These are phyloP conservation scores for Palythoa caribaeorum DNA, from an alignment of 92 coral and sea anemone genomes.

Conservation along the genomic window DNA sequence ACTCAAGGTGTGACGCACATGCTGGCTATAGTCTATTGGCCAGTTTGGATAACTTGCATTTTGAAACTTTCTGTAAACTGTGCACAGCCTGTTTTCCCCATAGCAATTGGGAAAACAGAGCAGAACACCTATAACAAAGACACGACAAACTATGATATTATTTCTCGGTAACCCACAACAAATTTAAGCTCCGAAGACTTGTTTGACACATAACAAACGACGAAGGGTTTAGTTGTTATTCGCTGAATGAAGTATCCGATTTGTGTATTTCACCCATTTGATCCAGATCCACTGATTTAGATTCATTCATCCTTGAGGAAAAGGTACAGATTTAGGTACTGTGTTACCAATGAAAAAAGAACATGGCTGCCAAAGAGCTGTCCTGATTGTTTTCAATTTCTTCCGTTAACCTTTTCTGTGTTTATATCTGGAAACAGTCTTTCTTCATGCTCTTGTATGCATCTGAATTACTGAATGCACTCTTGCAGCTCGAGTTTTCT, in stretches of 20 bases:
- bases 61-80: too few species aligned
- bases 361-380: background rate
- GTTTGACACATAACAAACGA: too few species aligned
- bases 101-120: too few species aligned
- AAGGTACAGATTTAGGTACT: background rate
- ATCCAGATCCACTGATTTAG: background rate
- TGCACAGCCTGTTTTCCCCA: too few species aligned
- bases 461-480: background rate
- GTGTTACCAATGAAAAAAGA: background rate
- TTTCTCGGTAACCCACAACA: too few species aligned
- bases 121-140: too few species aligned
- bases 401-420: background rate
- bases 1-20: background rate
- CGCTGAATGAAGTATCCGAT: background rate
- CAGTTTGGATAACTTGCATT: too few species aligned
- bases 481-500: background rate
- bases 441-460: background rate
- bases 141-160: too few species aligned
- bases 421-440: background rate
- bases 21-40: background rate
- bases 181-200: too few species aligned
- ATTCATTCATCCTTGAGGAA: background rate
- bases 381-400: background rate
- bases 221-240: too few species aligned
- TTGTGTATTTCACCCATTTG: background rate